phyloP scores from a whole-genome alignment of 2,113 vertebrate genomes.

The Meleagris gallopavo region DNA sequence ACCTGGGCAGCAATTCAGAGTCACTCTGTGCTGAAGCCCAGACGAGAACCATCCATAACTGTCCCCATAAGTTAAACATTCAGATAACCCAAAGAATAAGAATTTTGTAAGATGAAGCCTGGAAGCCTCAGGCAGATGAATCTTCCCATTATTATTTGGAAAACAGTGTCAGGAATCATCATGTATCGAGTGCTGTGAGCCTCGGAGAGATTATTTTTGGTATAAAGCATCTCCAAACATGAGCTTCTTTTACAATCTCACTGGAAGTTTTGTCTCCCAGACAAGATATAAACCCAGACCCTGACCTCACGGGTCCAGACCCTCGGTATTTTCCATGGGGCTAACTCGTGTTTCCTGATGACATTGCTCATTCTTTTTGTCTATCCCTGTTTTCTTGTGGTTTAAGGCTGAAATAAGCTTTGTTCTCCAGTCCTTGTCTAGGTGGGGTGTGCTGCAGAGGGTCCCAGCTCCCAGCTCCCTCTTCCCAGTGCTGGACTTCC shows the following conservation, averaged over 20 bases:
- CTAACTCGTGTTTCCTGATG: constrained; percentile 30
- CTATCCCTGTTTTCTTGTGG: constrained; percentile 12
- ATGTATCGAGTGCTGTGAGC: neutral
- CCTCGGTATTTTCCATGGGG: constrained; percentile 14
- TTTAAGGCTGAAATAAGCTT: constrained; percentile 14
- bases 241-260: neutral
- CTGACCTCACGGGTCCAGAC: constrained; percentile 1
- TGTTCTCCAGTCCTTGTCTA: neutral
- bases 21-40: neutral
- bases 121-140: constrained; percentile 24
- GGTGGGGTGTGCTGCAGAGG: neutral
- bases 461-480: neutral
- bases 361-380: constrained; percentile 19
- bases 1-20: neutral
- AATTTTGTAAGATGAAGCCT: constrained; percentile 26
- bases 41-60: constrained; percentile 53
- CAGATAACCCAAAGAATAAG: constrained; percentile 30
- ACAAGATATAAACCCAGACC: constrained; percentile 21
- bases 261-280: constrained; percentile 24
- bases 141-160: constrained; percentile 35
- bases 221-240: neutral
- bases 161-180: constrained; percentile 39
- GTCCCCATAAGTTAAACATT: constrained; percentile 54
- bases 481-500: neutral
- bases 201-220: neutral